phyloP scores from a whole-genome alignment of 2,113 vertebrate genomes.

The Protobothrops flavoviridis region DNA sequence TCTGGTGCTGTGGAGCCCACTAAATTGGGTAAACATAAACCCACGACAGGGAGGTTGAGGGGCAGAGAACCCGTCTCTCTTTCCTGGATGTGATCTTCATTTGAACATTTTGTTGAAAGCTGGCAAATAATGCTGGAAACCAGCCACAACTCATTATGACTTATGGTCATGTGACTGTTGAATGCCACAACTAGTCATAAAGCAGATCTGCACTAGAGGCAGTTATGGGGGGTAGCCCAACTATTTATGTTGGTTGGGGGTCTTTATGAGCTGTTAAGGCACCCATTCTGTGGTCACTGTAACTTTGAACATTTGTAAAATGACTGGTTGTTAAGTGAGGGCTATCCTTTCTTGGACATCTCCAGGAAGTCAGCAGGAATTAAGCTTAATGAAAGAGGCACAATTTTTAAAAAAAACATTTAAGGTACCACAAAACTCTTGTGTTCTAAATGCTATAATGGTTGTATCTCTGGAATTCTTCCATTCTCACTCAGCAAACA shows the following conservation, averaged over 20 bases:
- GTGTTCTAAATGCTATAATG: background rate
- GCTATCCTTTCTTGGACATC: background rate
- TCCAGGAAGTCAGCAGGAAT: background rate
- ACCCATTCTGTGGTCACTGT: background rate
- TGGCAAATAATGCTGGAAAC: background rate
- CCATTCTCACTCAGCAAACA: background rate
- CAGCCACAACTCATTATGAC: background rate
- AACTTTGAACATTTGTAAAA: background rate
- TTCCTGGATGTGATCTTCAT: background rate
- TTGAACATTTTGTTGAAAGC: background rate
- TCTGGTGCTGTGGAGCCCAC: background rate
- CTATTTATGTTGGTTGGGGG: background rate
- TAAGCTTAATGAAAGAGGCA: background rate
- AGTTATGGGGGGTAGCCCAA: background rate
- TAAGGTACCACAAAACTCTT: background rate
- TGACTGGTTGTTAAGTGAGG: background rate
- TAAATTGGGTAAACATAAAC: background rate
- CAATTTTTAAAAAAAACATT: background rate
- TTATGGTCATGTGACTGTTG: background rate
- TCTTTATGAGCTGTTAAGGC: background rate
- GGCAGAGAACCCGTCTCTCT: background rate
- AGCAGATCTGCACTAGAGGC: background rate
- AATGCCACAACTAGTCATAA: background rate
- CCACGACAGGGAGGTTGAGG: background rate
- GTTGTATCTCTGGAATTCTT: background rate